A percentile compares a stretch with the other conserved stretches of the same genome.
These are phyloP conservation scores for Boloria selene DNA, from an alignment of 2,888 invertebrate species.

Conservation along the genomic window DNA sequence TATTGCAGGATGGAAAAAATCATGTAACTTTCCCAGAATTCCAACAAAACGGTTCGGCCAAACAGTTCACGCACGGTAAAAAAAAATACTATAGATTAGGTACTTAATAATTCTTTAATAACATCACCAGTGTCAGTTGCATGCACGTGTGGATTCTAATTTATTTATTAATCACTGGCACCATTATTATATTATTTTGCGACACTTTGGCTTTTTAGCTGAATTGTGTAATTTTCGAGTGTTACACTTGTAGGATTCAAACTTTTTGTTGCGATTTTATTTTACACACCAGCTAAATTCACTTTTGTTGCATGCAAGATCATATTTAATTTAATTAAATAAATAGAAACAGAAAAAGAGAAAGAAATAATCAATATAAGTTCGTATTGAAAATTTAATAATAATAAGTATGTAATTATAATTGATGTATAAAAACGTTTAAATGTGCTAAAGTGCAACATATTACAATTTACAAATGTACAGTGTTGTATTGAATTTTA, in stretches of 20 bases:
- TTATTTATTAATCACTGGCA: conserved; percentile 46
- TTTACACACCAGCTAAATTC: conserved; percentile 19
- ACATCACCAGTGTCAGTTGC: conserved; percentile 78
- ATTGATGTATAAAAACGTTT: too few relatives aligned
- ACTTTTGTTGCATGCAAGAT: conserved; percentile 22
- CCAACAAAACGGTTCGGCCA: conserved; percentile 93
- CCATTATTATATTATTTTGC: conserved; percentile 37
- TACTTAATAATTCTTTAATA: conserved; percentile 80
- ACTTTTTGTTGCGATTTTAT: neutral
- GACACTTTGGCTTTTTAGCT: conserved; percentile 24
- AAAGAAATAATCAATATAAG: neutral
- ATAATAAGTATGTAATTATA: too few relatives aligned
- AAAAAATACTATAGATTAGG: conserved; percentile 87
- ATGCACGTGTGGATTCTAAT: conserved; percentile 78
- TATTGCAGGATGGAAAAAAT: conserved; percentile 90
- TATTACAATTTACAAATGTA: neutral
- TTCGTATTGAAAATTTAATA: neutral
- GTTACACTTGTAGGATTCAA: conserved; percentile 7
- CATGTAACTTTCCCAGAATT: conserved; percentile 95
- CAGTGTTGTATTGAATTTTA: neutral
- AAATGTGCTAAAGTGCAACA: neutral
- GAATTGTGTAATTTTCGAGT: neutral
- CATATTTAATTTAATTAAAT: conserved; percentile 12
- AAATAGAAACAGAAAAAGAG: neutral
- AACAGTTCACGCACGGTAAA: conserved; percentile 94